Conservation (phyloP, 2,113 vertebrate genomes). For the Petrocephalus zakoni region DNA sequence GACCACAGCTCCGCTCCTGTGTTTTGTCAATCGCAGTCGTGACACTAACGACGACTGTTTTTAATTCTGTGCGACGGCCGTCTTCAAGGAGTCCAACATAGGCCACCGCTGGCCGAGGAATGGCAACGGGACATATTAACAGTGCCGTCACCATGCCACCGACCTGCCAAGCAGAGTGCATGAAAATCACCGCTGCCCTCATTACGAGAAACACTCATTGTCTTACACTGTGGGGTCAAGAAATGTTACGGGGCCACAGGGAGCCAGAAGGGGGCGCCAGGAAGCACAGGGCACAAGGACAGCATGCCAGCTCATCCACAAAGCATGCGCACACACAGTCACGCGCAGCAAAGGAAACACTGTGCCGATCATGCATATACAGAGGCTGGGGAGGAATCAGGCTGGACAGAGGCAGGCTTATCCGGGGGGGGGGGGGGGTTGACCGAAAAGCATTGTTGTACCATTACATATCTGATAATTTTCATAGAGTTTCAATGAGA, state of each 20-base stretch:
- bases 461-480: not conserved
- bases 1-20: not conserved
- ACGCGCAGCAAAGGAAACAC: not conserved
- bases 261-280: not conserved
- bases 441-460: not conserved
- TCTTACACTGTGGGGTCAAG: not conserved
- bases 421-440: not conserved
- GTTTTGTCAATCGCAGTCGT: not conserved
- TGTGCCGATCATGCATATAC: not conserved
- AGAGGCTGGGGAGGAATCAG: not conserved
- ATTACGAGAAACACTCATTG: not conserved
- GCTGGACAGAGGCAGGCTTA: not conserved
- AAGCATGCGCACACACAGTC: not conserved
- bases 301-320: not conserved
- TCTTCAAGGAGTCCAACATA: constrained; percentile 19
- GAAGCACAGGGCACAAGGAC: not conserved
- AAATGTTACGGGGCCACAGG: not conserved
- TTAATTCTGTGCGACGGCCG: not conserved
- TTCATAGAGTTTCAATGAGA: no score
- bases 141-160: not conserved
- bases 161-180: not conserved
- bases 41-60: not conserved
- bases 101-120: not conserved
- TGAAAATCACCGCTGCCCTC: not conserved
- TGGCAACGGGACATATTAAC: not conserved